Conservation (phyloP, 2,888 invertebrate genomes). For the Pterostichus madidus region DNA sequence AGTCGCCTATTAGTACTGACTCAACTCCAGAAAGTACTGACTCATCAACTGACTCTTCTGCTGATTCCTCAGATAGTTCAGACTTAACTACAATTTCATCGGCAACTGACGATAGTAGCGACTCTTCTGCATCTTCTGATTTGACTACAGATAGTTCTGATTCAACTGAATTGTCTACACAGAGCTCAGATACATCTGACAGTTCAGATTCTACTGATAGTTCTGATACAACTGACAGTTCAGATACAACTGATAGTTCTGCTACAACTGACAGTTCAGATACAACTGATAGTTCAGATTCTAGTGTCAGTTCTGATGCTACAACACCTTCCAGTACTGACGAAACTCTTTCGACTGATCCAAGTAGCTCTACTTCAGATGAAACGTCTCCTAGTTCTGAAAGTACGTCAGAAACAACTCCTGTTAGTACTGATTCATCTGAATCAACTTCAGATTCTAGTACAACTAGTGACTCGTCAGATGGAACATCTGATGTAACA, state of each 20-base stretch:
- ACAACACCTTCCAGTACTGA: constrained; percentile 58
- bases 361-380: constrained; percentile 67
- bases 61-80: constrained; percentile 47
- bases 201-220: constrained; percentile 47
- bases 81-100: constrained; percentile 42
- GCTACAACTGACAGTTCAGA: constrained; percentile 55
- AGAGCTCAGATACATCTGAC: constrained; percentile 38
- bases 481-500: constrained; percentile 53
- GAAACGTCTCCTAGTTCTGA: constrained; percentile 66
- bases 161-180: constrained; percentile 42
- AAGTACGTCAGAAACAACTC: constrained; percentile 62
- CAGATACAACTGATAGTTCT: constrained; percentile 63
- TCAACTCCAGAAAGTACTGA: constrained; percentile 60
- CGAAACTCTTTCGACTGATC: constrained; percentile 62
- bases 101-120: constrained; percentile 17
- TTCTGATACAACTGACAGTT: constrained; percentile 59
- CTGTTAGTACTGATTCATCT: constrained; percentile 68
- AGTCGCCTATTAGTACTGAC: constrained; percentile 57
- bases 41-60: constrained; percentile 42
- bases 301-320: constrained; percentile 15
- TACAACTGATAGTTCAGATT: constrained; percentile 58
- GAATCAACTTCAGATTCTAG: constrained; percentile 60
- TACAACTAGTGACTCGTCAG: constrained; percentile 67
- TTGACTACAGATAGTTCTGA: constrained; percentile 62
- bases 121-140: constrained; percentile 11